Evolutionary conservation across 2,113 vertebrate genomes (phyloP), one percentile per base, ranked within the genome.

Genomic region (Stercorarius parasiticus): DNA sequence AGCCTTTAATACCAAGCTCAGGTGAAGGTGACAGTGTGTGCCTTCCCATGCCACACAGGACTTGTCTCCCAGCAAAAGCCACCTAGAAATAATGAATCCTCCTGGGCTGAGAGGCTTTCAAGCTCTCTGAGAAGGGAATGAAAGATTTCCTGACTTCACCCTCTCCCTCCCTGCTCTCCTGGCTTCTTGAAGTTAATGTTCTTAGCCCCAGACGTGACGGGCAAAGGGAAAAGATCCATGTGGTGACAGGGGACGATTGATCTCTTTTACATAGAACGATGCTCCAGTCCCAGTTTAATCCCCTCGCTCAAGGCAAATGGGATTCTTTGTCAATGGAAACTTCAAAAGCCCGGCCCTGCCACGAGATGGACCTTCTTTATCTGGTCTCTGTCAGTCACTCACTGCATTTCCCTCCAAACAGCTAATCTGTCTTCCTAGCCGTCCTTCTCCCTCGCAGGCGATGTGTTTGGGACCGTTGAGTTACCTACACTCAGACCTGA

Each of bases 251-350:
- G 93, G 94, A 96, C 86, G 93, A 96, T 90, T 96, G 97, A 97
- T 97, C 94, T 96, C 92, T 95, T 96, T 96, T 97, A 97, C 96
- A 97, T 79, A 96, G 96, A 96, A 96, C 1, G 52, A 95, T 6
- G 81, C 88, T 92, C 76, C 88, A 93, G 96, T 96, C 96, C 92
- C 95, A 79, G 92, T 96, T 97, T 97, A 97, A 98, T 98, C 97
- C 97, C 92, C 82, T 95, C 2, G 29, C 94, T 97, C 90, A 81
- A 97, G 95, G 97, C 96, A 98, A 97, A 97, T 97, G 97, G 92
- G 95, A 95, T 97, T 97, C 96, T 98, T 98, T 98, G 98, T 97
- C 96, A 96, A 95, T 96, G 97, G 93, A 97, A 97, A 95, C 96
- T 97, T 98, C 97, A 97, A 97, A 97, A 96, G 91, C 92, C 82